Evolutionary conservation across 1,140 invertebrate genomes (phyloP).

Genomic region (Sminthurides bifidus): DNA sequence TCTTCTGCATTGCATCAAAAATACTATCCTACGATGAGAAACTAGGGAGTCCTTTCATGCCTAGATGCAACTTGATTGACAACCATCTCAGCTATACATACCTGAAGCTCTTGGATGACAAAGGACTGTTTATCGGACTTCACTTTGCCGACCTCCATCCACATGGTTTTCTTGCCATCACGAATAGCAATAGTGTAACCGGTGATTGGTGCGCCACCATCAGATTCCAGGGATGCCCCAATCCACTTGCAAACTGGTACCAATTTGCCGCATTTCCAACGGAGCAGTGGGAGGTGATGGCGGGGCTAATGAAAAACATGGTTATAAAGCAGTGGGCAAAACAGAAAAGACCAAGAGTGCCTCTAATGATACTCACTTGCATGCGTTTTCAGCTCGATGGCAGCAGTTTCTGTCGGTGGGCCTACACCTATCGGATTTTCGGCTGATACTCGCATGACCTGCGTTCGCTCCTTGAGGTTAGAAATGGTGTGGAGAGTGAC

Average conservation of each 20-base stretch:
- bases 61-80: neutral
- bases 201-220: slow-evolving; percentile 79
- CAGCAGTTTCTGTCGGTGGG: slow-evolving; percentile 60
- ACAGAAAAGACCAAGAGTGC: neutral
- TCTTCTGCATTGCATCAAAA: neutral
- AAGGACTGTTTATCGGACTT: slow-evolving; percentile 67
- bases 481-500: slow-evolving; percentile 63
- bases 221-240: slow-evolving; percentile 87
- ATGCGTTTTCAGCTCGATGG: slow-evolving; percentile 77
- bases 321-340: slow-evolving; percentile 31
- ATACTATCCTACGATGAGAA: neutral
- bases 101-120: slow-evolving; percentile 69
- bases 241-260: slow-evolving; percentile 72
- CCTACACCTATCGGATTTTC: slow-evolving; percentile 81
- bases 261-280: slow-evolving; percentile 66
- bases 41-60: neutral
- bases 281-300: slow-evolving; percentile 81
- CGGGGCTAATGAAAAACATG: slow-evolving; percentile 48
- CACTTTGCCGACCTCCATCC: slow-evolving; percentile 86
- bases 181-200: slow-evolving; percentile 86
- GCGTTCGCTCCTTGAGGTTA: slow-evolving; percentile 78
- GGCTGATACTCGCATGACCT: slow-evolving; percentile 79
- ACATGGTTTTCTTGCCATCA: slow-evolving; percentile 85
- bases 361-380: slow-evolving; percentile 60
- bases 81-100: slow-evolving; percentile 30